Base-by-base conservation (phyloP, 2,888 invertebrate species). In the Drosophila picticornis region DNA sequence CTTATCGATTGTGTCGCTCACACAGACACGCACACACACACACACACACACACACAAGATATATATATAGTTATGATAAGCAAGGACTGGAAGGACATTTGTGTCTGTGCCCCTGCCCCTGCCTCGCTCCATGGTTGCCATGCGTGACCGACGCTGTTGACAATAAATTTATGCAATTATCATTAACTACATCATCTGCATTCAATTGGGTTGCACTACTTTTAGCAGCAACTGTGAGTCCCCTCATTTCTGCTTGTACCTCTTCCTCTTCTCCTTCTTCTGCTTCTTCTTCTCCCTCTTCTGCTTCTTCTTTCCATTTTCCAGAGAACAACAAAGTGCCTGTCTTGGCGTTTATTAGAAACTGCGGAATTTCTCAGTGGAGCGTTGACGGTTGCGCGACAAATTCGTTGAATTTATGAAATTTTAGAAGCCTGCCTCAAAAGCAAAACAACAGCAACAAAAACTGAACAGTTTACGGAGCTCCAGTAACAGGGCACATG, bases 341-440 rank as follows among this genome's bases (percentile, higher is more conserved):
- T 81, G 81, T 69, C 80, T 81, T 81, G 67, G 53, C 80, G 63
- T 80, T 81, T 82, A 81, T 81, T 81, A 81, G 83, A 82, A 81
- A 80, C 80, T 79, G 72, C 60, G 83, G 80, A 82, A 80, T 81
- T 83, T 81, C 68, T 66, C 75, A 80, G 81, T 72, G 62, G 58
- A 70, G 50, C 78, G 77, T 77, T 55, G 68, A 66, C 66, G 77
- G 62, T 61, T 56, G 75, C 64, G 74, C 90, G 76, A 85, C 86
- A 75, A 86, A 86, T 90, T 86, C 90, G 83, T 81, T 84, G 90
- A 86, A 90, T 90, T 90, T 90, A 86, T 87, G 87, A 90, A 90
- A 87, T 84, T 83, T 88, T 88, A 84, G 90, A 88, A 77, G 61
- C 63, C 72, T 70, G 74, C 67, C 65, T 62, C 38, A 53, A 67